A percentile compares a stretch with the other conserved stretches of the same genome.
Conservation (phyloP, 2,888 invertebrate genomes). For the Dryomyza anilis region DNA sequence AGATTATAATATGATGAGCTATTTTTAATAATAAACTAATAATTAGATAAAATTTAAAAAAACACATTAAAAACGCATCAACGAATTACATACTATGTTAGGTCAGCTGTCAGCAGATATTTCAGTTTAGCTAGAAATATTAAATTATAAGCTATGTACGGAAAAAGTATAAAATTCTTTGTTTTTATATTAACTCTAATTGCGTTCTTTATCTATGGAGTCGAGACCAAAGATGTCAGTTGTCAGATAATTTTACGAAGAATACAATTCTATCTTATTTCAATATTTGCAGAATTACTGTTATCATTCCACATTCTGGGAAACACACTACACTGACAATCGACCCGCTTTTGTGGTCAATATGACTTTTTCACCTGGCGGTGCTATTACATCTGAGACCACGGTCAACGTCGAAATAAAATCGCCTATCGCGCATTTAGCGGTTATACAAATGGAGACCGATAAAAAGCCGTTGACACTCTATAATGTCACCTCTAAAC, state of each 20-base stretch:
- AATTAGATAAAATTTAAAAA: neutral
- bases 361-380: conserved; percentile 44
- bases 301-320: conserved; percentile 33
- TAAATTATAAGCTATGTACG: too few species aligned
- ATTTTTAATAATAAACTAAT: neutral
- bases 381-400: conserved; percentile 41
- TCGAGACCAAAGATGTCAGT: neutral
- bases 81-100: too few species aligned
- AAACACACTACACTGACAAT: conserved; percentile 45
- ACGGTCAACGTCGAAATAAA: conserved; percentile 39
- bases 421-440: conserved; percentile 37
- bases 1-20: too few species aligned
- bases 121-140: too few species aligned
- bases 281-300: conserved; percentile 38
- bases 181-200: too few species aligned
- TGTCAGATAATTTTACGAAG: neutral
- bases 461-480: conserved; percentile 36
- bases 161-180: too few species aligned
- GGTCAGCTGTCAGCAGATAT: too few species aligned
- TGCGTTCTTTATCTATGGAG: neutral
- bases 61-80: neutral
- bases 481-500: conserved; percentile 43
- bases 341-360: conserved; percentile 43
- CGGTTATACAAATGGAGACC: conserved; percentile 32
- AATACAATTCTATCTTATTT: neutral